These are phyloP conservation scores for Mantis religiosa DNA, from an alignment of 2,888 invertebrate genomes.

Conservation along the genomic window DNA sequence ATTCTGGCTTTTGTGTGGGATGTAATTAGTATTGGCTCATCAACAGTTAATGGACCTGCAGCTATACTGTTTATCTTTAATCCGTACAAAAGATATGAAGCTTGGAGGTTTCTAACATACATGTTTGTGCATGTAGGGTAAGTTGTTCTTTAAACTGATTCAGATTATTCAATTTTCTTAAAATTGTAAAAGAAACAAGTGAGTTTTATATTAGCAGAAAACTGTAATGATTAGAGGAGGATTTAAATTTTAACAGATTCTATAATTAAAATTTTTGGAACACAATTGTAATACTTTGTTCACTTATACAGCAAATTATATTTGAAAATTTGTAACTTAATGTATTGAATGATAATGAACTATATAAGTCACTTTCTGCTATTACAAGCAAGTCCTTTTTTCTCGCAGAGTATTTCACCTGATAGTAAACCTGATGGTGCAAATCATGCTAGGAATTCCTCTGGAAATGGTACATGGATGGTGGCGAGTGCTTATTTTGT, in stretches of 20 bases:
- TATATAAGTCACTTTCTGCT: too few species aligned
- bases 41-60: conserved; percentile 68
- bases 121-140: conserved; percentile 95
- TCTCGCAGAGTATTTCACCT: conserved; percentile 73
- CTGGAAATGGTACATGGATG: conserved; percentile 94
- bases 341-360: too few species aligned
- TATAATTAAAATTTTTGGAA: too few species aligned
- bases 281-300: too few species aligned
- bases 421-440: conserved; percentile 84
- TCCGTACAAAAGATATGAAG: conserved; percentile 78
- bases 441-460: conserved; percentile 88
- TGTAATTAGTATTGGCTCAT: conserved; percentile 38
- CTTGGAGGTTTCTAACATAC: conserved; percentile 91
- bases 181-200: background rate
- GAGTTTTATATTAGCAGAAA: too few species aligned
- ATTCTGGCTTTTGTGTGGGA: conserved; percentile 36
- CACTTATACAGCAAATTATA: too few species aligned
- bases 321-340: too few species aligned
- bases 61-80: conserved; percentile 82
- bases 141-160: background rate
- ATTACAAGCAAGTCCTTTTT: background rate
- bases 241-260: too few species aligned
- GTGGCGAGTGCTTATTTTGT: conserved; percentile 85
- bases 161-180: background rate
- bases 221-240: too few species aligned